A percentile compares a stretch with the other conserved stretches of the same genome.
Conservation (phyloP, 2,113 vertebrate genomes). For the Hemiprocne comata region DNA sequence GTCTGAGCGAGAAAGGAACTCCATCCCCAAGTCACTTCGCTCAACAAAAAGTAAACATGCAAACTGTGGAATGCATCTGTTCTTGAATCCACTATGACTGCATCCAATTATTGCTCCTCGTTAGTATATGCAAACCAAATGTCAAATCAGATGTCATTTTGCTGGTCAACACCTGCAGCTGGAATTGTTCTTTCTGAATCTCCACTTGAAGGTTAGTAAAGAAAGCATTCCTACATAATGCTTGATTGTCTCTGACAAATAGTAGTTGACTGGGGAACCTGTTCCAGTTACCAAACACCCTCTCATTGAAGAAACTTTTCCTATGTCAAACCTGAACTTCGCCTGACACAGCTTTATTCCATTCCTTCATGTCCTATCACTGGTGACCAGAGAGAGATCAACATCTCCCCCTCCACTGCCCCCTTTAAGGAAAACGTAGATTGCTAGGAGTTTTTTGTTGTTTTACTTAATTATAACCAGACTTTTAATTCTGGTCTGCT, state of each 20-base stretch:
- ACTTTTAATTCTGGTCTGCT: neutral
- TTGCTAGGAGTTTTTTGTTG: rapidly evolving
- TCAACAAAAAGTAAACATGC: neutral
- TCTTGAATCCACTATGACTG: neutral
- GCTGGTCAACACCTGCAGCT: neutral
- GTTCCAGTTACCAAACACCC: neutral
- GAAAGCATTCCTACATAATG: neutral
- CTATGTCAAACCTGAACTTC: neutral
- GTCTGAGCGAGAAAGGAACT: neutral
- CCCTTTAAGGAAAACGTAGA: neutral
- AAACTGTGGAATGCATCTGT: neutral
- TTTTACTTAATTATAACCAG: neutral
- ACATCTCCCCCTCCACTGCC: neutral
- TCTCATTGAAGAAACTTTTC: neutral
- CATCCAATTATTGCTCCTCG: neutral
- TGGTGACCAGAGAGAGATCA: neutral
- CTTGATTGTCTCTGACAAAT: neutral
- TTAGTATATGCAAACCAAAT: neutral
- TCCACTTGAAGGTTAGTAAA: neutral
- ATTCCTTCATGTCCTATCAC: rapidly evolving
- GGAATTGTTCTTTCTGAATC: neutral
- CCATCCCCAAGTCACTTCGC: neutral
- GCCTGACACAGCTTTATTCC: neutral
- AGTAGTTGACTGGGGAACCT: neutral
- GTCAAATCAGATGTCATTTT: neutral